Conservation (phyloP, 2,113 vertebrate genomes). For the Oncorhynchus nerka region DNA sequence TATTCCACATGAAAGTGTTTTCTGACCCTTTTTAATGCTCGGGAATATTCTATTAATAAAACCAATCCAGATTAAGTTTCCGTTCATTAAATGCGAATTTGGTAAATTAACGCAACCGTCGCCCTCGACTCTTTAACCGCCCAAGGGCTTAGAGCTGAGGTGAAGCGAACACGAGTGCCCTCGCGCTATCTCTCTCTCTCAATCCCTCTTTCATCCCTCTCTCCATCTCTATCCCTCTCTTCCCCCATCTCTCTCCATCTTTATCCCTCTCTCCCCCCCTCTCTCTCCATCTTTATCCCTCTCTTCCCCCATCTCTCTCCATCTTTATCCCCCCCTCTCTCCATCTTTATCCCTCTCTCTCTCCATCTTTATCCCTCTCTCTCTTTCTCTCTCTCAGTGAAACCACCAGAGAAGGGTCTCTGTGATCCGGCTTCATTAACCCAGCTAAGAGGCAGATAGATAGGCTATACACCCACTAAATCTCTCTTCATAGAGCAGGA, state of each 20-base stretch:
- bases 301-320: too few species aligned
- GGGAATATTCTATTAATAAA: slow-evolving; percentile 62
- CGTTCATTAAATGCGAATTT: slow-evolving; percentile 55
- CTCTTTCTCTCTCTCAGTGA: not conserved
- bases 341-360: too few species aligned
- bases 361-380: too few species aligned
- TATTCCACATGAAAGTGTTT: slow-evolving; percentile 59
- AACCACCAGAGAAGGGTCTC: not conserved
- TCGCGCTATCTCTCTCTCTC: not conserved
- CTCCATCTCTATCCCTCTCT: not conserved
- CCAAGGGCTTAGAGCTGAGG: slow-evolving; percentile 23
- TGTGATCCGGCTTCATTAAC: slow-evolving; percentile 40
- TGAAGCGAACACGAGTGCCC: slow-evolving; percentile 5
- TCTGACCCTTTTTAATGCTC: slow-evolving; percentile 25
- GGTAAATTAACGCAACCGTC: slow-evolving; percentile 45
- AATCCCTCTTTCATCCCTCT: not conserved
- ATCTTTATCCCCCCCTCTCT: too few species aligned
- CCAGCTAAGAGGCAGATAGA: slow-evolving; percentile 36
- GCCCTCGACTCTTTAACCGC: slow-evolving; percentile 9
- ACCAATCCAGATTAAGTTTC: slow-evolving; percentile 60
- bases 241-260: too few species aligned
- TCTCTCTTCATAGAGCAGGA: slow-evolving; percentile 20
- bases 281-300: too few species aligned
- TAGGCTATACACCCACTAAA: slow-evolving; percentile 1
- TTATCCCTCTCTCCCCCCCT: too few species aligned